phyloP scores from a whole-genome alignment of 2,113 vertebrate species.

The Penelope pileata region DNA sequence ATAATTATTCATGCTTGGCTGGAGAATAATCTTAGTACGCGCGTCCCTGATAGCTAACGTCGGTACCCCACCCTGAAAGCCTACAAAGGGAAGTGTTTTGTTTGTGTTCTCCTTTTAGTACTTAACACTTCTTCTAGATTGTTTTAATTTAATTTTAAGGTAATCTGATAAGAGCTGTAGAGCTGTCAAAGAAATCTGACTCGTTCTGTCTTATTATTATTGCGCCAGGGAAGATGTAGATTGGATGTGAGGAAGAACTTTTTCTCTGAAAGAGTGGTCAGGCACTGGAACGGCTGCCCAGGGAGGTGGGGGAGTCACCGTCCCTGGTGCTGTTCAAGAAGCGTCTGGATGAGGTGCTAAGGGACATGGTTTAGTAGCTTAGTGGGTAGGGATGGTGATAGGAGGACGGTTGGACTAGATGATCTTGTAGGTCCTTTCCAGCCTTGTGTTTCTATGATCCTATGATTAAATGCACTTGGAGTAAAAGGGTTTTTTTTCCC shows the following conservation, averaged over 20 bases:
- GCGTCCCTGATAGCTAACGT: not conserved
- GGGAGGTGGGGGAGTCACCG: too few species aligned
- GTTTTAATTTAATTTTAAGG: constrained; percentile 57
- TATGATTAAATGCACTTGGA: not conserved
- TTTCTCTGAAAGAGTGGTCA: too few species aligned
- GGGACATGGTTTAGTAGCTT: too few species aligned
- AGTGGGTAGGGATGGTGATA: too few species aligned
- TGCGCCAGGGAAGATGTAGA: too few species aligned
- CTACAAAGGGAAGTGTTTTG: constrained; percentile 15
- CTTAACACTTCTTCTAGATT: constrained; percentile 39
- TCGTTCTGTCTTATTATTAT: not conserved
- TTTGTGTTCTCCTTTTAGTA: constrained; percentile 16
- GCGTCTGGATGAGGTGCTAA: too few species aligned
- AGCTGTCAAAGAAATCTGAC: constrained; percentile 28
- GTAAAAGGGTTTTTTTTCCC: not conserved
- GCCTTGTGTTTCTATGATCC: too few species aligned
- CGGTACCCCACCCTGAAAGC: not conserved
- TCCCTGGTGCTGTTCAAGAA: too few species aligned
- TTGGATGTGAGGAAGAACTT: too few species aligned
- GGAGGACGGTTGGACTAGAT: too few species aligned
- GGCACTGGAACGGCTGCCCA: too few species aligned
- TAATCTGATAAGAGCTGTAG: constrained; percentile 46
- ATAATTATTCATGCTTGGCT: not conserved
- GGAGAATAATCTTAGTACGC: constrained; percentile 5
- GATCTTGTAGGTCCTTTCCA: too few species aligned